These are phyloP conservation scores for Pectinophora gossypiella DNA, from an alignment of 1,140 invertebrate genomes.

Conservation along the genomic window DNA sequence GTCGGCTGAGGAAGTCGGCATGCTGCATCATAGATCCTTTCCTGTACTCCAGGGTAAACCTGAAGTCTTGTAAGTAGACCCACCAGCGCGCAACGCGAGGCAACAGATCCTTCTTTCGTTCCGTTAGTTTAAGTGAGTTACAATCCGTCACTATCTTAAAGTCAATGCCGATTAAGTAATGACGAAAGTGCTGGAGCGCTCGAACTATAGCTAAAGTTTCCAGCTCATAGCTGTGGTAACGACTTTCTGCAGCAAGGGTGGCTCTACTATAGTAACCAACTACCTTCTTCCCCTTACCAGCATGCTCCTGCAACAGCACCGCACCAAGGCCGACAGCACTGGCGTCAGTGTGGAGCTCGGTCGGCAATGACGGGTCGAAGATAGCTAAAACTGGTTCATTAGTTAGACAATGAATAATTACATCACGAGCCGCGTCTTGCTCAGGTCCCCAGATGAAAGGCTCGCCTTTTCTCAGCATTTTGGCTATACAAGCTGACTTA, in stretches of 20 bases:
- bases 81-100: constrained; percentile 37
- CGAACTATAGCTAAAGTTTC: constrained; percentile 45
- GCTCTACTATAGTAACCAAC: constrained; percentile 18
- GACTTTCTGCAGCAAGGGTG: constrained; percentile 20
- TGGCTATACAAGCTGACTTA: no score
- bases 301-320: neutral
- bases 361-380: no score
- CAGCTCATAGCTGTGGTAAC: constrained; percentile 38
- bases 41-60: neutral
- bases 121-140: constrained; percentile 31
- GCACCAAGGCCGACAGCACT: constrained; percentile 26
- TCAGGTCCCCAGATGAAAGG: no score
- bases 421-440: no score
- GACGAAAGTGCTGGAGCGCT: no score
- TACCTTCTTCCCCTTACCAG: constrained; percentile 22
- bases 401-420: no score
- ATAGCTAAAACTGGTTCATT: no score
- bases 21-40: constrained; percentile 5
- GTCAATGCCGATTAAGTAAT: no score
- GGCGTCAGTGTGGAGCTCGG: no score
- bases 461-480: no score
- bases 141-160: constrained; percentile 51
- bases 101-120: constrained; percentile 30
- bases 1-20: constrained; percentile 5
- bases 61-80: constrained; percentile 30